These are phyloP conservation scores for Propsilocerus akamusi DNA, from an alignment of 1,140 invertebrate genomes.

Conservation along the genomic window DNA sequence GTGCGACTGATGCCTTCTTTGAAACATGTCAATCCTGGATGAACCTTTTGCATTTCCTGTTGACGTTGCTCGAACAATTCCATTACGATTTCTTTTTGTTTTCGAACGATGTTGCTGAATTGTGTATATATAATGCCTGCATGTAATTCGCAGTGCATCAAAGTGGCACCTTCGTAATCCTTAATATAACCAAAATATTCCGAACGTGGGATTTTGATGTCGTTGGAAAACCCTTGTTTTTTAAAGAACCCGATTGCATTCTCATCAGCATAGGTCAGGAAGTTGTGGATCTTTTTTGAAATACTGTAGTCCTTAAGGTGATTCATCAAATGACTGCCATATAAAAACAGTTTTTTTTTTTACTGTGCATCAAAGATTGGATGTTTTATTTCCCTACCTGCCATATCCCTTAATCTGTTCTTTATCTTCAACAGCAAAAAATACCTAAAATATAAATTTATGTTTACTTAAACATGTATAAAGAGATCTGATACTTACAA, in stretches of 20 bases:
- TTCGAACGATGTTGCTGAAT: slow-evolving; percentile 74
- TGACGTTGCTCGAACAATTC: slow-evolving; percentile 74
- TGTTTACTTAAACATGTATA: no score
- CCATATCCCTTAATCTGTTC: slow-evolving; percentile 95
- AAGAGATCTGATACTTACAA: no score
- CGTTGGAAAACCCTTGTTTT: slow-evolving; percentile 95
- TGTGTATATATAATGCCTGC: slow-evolving; percentile 85
- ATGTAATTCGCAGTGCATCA: slow-evolving; percentile 96
- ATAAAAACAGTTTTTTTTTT: no score
- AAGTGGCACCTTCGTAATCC: slow-evolving; percentile 93
- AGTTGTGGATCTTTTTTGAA: slow-evolving; percentile 57
- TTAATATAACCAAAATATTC: slow-evolving; percentile 73
- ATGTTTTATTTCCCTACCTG: no score
- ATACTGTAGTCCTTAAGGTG: slow-evolving; percentile 85
- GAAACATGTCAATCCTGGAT: slow-evolving; percentile 80
- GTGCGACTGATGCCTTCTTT: slow-evolving; percentile 65
- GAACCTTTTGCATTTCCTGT: slow-evolving; percentile 61
- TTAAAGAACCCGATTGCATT: slow-evolving; percentile 64
- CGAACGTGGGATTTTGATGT: slow-evolving; percentile 66
- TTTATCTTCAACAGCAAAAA: slow-evolving; percentile 90
- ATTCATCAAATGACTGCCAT: slow-evolving; percentile 69
- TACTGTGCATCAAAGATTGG: no score
- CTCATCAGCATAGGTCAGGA: slow-evolving; percentile 78
- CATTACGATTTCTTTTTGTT: slow-evolving; percentile 89
- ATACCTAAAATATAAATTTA: no score